These are phyloP conservation scores for Yponomeuta plumbellus DNA, from an alignment of 2,888 invertebrate genomes.

Conservation along the genomic window DNA sequence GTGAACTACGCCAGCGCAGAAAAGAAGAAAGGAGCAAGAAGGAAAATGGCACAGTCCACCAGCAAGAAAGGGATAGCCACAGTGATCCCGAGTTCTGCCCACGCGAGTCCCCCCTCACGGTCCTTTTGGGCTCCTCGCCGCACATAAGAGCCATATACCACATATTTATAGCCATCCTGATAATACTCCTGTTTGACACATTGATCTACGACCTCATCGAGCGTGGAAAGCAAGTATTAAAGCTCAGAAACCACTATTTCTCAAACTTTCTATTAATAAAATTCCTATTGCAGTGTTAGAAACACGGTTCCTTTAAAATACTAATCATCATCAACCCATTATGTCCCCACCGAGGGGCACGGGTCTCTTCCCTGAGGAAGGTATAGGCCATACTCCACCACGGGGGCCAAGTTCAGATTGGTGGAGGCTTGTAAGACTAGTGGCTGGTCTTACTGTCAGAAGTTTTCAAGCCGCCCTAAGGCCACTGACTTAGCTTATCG, in stretches of 20 bases:
- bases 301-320: too few species aligned
- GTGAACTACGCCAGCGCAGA: constrained; percentile 27
- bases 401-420: too few species aligned
- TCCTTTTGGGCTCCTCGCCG: constrained; percentile 81
- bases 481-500: too few species aligned
- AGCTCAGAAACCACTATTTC: background rate
- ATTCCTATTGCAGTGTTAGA: too few species aligned
- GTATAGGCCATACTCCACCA: too few species aligned
- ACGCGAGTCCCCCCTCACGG: constrained; percentile 88
- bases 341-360: too few species aligned
- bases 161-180: constrained; percentile 86
- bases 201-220: constrained; percentile 83
- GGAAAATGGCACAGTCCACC: constrained; percentile 34
- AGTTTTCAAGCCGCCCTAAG: too few species aligned
- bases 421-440: too few species aligned
- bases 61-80: constrained; percentile 30
- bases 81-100: constrained; percentile 72
- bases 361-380: too few species aligned
- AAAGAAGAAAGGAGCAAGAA: constrained; percentile 26
- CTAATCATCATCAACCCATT: too few species aligned
- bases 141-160: constrained; percentile 91
- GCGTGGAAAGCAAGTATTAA: constrained; percentile 80
- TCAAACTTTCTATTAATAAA: too few species aligned
- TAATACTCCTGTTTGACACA: constrained; percentile 84
- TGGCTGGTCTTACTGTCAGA: too few species aligned